Conservation (phyloP, 2,797 vertebrate species). For the Clarias platycephalus region DNA sequence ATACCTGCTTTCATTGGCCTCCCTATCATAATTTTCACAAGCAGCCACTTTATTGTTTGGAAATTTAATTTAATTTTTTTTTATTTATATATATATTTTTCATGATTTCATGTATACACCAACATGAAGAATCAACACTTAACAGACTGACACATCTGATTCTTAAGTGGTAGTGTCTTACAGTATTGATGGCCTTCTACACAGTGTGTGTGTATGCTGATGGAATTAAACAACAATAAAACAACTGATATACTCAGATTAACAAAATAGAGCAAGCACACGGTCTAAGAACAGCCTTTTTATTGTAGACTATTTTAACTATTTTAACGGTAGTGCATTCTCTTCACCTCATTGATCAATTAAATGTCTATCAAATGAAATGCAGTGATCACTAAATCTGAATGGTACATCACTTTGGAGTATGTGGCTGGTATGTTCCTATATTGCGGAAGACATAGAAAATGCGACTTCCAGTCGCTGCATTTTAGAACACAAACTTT, state of each 20-base stretch:
- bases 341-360: constrained; percentile 2
- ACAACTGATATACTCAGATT: background rate
- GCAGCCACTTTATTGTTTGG: background rate
- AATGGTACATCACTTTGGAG: background rate
- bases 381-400: background rate
- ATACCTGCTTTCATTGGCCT: background rate
- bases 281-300: background rate
- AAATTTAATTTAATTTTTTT: background rate
- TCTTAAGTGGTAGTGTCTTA: background rate
- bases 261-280: background rate
- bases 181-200: background rate
- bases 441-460: background rate
- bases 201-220: too few relatives aligned
- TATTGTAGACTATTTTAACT: background rate
- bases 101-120: background rate
- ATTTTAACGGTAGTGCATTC: background rate
- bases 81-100: background rate
- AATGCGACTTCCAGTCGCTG: background rate
- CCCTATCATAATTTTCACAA: background rate
- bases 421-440: too few relatives aligned
- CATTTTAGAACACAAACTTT: background rate
- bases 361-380: background rate
- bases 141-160: background rate
- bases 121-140: background rate
- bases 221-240: background rate